Evolutionary conservation across 2,113 vertebrate genomes (phyloP).

Genomic region (Lonchura striata): DNA sequence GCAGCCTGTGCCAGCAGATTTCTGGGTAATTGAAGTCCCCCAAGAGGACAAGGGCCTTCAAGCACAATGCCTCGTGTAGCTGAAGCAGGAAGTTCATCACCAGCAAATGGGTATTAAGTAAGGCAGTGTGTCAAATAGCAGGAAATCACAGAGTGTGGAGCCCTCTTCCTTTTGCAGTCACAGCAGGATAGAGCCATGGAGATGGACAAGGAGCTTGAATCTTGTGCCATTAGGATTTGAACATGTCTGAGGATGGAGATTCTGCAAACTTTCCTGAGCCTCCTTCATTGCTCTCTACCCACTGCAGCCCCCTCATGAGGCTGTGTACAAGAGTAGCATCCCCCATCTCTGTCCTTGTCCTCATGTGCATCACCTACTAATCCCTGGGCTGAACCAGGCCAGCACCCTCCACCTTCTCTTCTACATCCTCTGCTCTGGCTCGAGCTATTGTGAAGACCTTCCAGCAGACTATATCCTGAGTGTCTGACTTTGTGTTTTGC

Average conservation of each 20-base stretch:
- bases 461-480: neutral
- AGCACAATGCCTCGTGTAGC: no score
- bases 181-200: no score
- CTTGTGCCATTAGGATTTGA: neutral
- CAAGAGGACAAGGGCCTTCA: neutral
- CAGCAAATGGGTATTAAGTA: neutral
- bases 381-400: neutral
- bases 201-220: neutral
- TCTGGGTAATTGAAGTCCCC: neutral
- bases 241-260: neutral
- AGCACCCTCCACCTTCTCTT: neutral
- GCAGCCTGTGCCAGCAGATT: no score
- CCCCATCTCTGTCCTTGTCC: neutral
- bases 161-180: neutral
- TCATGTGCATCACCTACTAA: neutral
- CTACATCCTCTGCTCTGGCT: rapidly evolving
- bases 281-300: neutral
- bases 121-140: neutral
- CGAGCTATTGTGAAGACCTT: neutral
- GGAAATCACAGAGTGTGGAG: neutral
- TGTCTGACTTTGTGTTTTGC: neutral
- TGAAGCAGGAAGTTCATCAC: neutral
- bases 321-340: neutral
- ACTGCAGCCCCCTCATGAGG: neutral
- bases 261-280: neutral